Evolutionary conservation across 2,888 invertebrate species (phyloP), one percentile per base, ranked within the genome.

Genomic region (Drosophila barbarae): DNA sequence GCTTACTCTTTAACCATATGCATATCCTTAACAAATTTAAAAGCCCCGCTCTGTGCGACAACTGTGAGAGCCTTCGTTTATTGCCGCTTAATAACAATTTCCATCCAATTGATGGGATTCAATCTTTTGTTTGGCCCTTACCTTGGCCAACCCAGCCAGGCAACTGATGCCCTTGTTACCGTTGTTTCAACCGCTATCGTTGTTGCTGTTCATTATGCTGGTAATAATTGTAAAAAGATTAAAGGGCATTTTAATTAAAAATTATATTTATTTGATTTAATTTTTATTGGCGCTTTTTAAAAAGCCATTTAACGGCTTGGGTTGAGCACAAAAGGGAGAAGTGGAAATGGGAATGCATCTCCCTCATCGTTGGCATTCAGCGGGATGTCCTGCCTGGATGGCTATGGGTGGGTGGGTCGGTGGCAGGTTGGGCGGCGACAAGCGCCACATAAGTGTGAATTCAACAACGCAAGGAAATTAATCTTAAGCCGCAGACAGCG

Each of bases 401-500:
- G 26, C 26, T 26, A 26, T 26, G 26, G 47, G 41, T 8, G 56
- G 51, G 21, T 9, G 41, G 38, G 5, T 21, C 34, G 39, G 39
- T 36, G n/a, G 23, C 26, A 7, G 26, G 6, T 26, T 26, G 26
- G 26, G 26, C 7, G 26, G 26, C 26, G 26, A 26, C 26, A 26
- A 26, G 26, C 12, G 39, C 38, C 71, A 56, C 65, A 73, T 67
- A 77, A 82, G 79, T 80, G 79, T 77, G 80, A 79, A 77, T 79
- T 76, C 76, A 78, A 74, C 72, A 74, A 74, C 82, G 73, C 80
- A 84, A 85, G 81, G 77, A 86, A 85, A 86, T 86, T 84, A 86
- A 86, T 86, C 85, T 84, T 77, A 79, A 86, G 86, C 84, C 81
- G 85, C 85, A 84, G 86, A 86, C 85, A 81, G 84, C 77, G 82